Evolutionary conservation across 2,888 invertebrate species (phyloP).

Genomic region (Psylliodes chrysocephalus): DNA sequence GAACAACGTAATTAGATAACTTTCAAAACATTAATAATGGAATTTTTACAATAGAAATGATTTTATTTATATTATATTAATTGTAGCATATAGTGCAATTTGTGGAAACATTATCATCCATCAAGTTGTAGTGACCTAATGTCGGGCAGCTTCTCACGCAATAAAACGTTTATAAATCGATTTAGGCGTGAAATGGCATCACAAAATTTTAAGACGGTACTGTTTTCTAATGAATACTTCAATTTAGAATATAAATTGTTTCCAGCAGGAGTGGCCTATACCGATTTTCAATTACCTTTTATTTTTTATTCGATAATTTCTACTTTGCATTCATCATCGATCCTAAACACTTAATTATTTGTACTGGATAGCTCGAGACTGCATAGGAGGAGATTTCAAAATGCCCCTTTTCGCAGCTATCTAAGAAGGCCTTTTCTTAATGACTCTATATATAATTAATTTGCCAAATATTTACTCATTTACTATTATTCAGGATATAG

Average conservation of each 20-base stretch:
- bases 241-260: constrained; percentile 30
- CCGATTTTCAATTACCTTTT: too few species aligned
- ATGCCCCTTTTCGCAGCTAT: too few species aligned
- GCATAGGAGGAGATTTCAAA: too few species aligned
- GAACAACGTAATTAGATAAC: neutral
- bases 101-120: constrained; percentile 26
- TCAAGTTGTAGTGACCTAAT: constrained; percentile 27
- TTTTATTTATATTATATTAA: constrained; percentile 3
- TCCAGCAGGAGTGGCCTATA: too few species aligned
- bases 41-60: neutral
- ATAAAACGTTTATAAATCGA: constrained; percentile 33
- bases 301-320: too few species aligned
- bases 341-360: too few species aligned
- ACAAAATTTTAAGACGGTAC: constrained; percentile 28
- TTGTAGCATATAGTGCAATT: neutral
- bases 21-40: neutral
- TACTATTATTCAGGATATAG: too few species aligned
- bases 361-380: too few species aligned
- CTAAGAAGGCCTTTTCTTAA: too few species aligned
- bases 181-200: constrained; percentile 31
- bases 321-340: too few species aligned
- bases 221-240: constrained; percentile 27
- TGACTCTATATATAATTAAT: too few species aligned
- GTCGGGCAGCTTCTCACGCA: constrained; percentile 28
- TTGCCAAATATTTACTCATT: too few species aligned